A percentile compares a stretch with the other conserved stretches of the same genome.
Evolutionary conservation across 2,113 vertebrate species (phyloP).

Genomic region (Gyps fulvus): DNA sequence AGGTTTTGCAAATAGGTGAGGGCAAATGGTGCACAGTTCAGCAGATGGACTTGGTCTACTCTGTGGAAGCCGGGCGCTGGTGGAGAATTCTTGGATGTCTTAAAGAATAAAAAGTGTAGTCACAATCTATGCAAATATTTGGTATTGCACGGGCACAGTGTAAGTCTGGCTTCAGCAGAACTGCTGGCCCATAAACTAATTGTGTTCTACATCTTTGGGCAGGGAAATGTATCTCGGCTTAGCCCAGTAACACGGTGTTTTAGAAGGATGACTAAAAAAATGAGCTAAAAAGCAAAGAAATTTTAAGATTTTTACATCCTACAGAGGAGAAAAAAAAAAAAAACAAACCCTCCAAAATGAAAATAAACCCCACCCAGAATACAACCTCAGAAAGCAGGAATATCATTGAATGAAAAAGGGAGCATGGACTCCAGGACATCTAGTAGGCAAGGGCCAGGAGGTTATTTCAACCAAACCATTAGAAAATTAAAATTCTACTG

Average conservation of each 20-base stretch:
- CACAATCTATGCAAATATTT: not conserved
- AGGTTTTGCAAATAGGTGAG: not conserved
- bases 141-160: not conserved
- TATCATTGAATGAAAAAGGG: not conserved
- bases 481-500: not conserved
- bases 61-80: not conserved
- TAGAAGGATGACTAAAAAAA: not conserved
- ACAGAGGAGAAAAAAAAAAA: too few species aligned
- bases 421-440: not conserved
- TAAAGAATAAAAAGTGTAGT: not conserved
- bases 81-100: not conserved
- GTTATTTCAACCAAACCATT: not conserved
- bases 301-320: not conserved
- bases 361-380: too few species aligned
- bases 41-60: not conserved
- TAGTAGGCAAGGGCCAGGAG: not conserved
- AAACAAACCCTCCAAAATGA: too few species aligned
- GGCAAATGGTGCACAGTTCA: not conserved
- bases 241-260: not conserved
- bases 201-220: not conserved
- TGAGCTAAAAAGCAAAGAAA: not conserved
- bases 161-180: not conserved
- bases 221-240: not conserved
- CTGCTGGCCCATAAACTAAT: not conserved
- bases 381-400: not conserved